Conservation (phyloP, 2,888 invertebrate genomes). For the Byasa hedistus region DNA sequence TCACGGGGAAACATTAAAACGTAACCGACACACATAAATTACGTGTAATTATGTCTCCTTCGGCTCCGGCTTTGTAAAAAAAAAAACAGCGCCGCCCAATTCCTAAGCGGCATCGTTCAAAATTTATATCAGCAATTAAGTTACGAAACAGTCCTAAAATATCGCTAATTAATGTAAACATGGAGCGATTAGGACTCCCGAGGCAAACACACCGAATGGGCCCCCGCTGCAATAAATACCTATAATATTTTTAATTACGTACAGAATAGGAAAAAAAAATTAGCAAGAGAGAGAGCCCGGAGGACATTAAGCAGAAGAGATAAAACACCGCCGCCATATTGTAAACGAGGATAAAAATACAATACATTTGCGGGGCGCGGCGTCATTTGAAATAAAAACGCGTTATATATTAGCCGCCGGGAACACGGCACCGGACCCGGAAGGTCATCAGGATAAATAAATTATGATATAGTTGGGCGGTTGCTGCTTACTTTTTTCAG, state of each 20-base stretch:
- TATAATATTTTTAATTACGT: slow-evolving; percentile 78
- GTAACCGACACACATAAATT: slow-evolving; percentile 21
- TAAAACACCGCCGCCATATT: slow-evolving; percentile 66
- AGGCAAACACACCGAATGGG: slow-evolving; percentile 73
- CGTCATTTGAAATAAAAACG: slow-evolving; percentile 58
- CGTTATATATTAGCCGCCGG: slow-evolving; percentile 59
- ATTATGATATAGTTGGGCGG: slow-evolving; percentile 74
- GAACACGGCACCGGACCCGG: slow-evolving; percentile 62
- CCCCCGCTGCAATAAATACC: slow-evolving; percentile 72
- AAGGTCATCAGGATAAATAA: slow-evolving; percentile 77
- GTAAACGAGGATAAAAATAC: slow-evolving; percentile 61
- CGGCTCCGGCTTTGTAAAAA: slow-evolving; percentile 7
- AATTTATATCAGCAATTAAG: slow-evolving; percentile 76
- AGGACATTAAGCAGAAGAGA: slow-evolving; percentile 71
- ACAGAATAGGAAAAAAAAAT: no score
- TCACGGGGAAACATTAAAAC: slow-evolving; percentile 11
- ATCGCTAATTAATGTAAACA: slow-evolving; percentile 80
- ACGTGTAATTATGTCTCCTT: slow-evolving; percentile 18
- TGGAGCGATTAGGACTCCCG: slow-evolving; percentile 71
- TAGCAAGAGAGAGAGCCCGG: no score
- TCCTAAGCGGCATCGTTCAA: slow-evolving; percentile 43
- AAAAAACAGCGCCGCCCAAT: slow-evolving; percentile 26
- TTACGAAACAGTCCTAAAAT: slow-evolving; percentile 69
- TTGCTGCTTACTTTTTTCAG: slow-evolving; percentile 42
- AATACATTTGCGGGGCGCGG: slow-evolving; percentile 35